Conservation (phyloP, 2,888 invertebrate genomes). For the Caradrina kadenii region DNA sequence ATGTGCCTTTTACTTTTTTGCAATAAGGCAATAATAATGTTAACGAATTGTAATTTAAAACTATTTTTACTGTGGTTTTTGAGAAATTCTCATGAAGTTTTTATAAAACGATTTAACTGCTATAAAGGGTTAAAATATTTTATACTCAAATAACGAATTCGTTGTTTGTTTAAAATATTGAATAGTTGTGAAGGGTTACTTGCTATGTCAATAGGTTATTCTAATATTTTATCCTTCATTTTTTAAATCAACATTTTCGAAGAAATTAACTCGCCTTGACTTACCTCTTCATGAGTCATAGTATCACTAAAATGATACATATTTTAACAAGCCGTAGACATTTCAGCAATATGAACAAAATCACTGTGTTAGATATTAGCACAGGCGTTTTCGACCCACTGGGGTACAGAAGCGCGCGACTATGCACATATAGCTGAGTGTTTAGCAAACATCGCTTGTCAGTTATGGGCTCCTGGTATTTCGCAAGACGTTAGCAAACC, state of each 20-base stretch:
- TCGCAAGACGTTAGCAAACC: slow-evolving; percentile 53
- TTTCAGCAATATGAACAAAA: slow-evolving; percentile 14
- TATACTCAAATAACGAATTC: too few species aligned
- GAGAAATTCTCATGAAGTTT: slow-evolving; percentile 11
- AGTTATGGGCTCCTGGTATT: slow-evolving; percentile 61
- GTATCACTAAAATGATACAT: too few species aligned
- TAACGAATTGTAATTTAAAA: too few species aligned
- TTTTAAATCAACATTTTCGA: not conserved
- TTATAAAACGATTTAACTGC: not conserved
- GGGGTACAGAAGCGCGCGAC: slow-evolving; percentile 45
- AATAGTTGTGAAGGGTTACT: not conserved
- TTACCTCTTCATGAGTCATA: not conserved
- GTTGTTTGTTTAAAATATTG: slow-evolving; percentile 12
- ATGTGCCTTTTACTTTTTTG: not conserved
- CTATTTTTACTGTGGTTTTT: not conserved
- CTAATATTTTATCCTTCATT: not conserved
- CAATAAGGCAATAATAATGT: slow-evolving; percentile 4
- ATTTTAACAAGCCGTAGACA: slow-evolving; percentile 15
- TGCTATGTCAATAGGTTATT: not conserved
- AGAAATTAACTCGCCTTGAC: not conserved
- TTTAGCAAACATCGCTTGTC: slow-evolving; percentile 56
- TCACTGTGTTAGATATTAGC: slow-evolving; percentile 14
- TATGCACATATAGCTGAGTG: slow-evolving; percentile 55
- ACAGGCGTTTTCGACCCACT: slow-evolving; percentile 12
- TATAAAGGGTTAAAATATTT: slow-evolving; percentile 6